Percentiles rank a stretch among this genome's conserved stretches.
These are phyloP conservation scores for Grammomys dolichurus DNA, from an alignment of 2,113 vertebrate genomes.

Conservation along the genomic window DNA sequence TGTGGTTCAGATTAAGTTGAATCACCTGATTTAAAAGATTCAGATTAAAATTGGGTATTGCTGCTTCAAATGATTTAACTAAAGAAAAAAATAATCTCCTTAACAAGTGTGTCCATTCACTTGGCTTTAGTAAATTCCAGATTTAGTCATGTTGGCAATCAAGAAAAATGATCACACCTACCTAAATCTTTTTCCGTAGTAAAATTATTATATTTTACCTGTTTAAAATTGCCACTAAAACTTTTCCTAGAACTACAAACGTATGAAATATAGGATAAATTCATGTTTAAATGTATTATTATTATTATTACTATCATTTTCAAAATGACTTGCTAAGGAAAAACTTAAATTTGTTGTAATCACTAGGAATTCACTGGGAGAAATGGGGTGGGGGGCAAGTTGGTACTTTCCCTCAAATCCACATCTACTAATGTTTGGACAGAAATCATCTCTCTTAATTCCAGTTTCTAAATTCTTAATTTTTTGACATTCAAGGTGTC, in stretches of 20 bases:
- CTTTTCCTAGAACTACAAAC: background rate
- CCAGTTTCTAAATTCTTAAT: background rate
- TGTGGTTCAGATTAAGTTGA: too few species aligned
- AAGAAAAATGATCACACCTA: background rate
- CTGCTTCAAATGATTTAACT: background rate
- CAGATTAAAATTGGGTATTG: too few species aligned
- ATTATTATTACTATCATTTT: too few species aligned
- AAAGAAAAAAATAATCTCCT: background rate
- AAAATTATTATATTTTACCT: constrained; percentile 25
- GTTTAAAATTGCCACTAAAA: background rate
- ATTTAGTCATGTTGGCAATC: background rate
- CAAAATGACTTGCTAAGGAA: background rate
- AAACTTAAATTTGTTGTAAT: background rate
- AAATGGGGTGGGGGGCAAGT: background rate
- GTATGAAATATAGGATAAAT: background rate
- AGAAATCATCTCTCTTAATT: background rate
- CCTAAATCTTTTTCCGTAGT: background rate
- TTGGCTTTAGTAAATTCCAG: background rate
- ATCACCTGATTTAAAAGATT: too few species aligned
- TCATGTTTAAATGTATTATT: too few species aligned
- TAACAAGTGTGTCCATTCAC: background rate
- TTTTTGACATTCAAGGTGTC: background rate
- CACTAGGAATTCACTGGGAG: background rate
- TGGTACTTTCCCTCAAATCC: background rate
- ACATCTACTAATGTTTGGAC: background rate